Base-by-base conservation (phyloP, 2,888 invertebrate genomes). In the Cephus nigrinus region DNA sequence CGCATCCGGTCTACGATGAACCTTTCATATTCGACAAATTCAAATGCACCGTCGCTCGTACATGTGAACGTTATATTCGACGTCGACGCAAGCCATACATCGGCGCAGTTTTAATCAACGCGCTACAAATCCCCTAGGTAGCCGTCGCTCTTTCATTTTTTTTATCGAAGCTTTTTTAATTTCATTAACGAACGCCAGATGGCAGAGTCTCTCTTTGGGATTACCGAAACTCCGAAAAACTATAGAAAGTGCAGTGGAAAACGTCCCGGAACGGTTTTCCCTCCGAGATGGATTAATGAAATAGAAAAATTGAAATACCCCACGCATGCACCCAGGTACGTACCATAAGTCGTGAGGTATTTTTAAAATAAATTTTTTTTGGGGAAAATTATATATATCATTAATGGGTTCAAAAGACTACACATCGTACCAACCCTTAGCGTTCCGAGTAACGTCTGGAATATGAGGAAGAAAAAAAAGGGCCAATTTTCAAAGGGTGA, bases 41-140 rank as follows among this genome's bases (percentile, higher is more conserved):
- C 75, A 78, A 78, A 76, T 75, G 74, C 55, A 74, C 32, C 75
- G 69, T 55, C 23, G 40, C 32, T 40, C 71, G 76, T 72, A 68
- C 55, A 72, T 74, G 68, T 5, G 23, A 55, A 36, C 83, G 83
- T 81, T 83, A 82, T 84, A 87, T 87, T 89, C 88, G 55, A 55
- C 55, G 55, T 55, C 23, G 55, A 55, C 55, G 55, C 55, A 55
- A 88, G 88, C 88, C 88, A 85, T 88, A 88, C 85, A 84, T 87
- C 84, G 85, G 82, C 88, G 87, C 87, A 87, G 88, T 90, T 90
- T 89, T 89, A 90, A 90, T 90, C 90, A 90, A 90, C 90, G 90
- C 88, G 85, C 84, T 81, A 86, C 84, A 89, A 90, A 90, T 90
- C 89, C 89, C 84, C 86, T 85, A 86, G 83, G 82, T 73, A 69